Evolutionary conservation across 2,113 vertebrate genomes (phyloP).

Genomic region (Climacteris rufus): DNA sequence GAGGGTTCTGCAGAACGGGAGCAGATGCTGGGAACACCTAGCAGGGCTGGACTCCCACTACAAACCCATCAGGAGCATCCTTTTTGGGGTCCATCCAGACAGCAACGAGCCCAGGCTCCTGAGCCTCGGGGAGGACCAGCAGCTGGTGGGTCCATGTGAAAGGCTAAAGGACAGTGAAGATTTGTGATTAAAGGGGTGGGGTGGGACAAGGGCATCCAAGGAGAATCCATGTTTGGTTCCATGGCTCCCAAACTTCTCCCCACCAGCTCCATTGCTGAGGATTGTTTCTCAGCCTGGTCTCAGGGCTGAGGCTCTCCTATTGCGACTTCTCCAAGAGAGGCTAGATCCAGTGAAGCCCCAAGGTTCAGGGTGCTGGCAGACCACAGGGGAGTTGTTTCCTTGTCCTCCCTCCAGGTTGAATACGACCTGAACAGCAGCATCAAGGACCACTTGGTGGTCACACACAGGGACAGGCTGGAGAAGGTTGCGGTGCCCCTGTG

Average conservation of each 20-base stretch:
- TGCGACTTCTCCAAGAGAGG: background rate
- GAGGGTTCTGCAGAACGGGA: background rate
- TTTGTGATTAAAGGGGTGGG: background rate
- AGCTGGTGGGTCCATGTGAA: slow-evolving; percentile 73
- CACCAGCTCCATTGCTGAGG: background rate
- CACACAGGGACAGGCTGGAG: slow-evolving; percentile 76
- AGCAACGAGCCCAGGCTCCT: slow-evolving; percentile 81
- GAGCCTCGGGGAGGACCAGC: slow-evolving; percentile 85
- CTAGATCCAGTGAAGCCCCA: background rate
- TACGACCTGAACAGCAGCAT: slow-evolving; percentile 81
- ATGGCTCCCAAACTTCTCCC: background rate
- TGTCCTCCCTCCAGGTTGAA: slow-evolving; percentile 79
- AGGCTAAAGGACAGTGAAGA: background rate
- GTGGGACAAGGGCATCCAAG: background rate
- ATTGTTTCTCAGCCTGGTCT: background rate
- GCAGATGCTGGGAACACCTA: slow-evolving; percentile 75
- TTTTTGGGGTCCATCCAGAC: slow-evolving; percentile 85
- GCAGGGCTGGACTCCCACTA: slow-evolving; percentile 86
- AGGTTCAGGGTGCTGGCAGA: background rate
- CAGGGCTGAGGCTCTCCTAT: background rate
- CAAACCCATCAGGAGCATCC: slow-evolving; percentile 82
- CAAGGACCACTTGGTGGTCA: slow-evolving; percentile 72
- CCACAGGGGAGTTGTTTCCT: background rate
- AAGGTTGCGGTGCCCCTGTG: slow-evolving; percentile 80
- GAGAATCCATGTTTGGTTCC: background rate